Base-by-base conservation (phyloP, 2,888 invertebrate species). In the Anodontia alba region DNA sequence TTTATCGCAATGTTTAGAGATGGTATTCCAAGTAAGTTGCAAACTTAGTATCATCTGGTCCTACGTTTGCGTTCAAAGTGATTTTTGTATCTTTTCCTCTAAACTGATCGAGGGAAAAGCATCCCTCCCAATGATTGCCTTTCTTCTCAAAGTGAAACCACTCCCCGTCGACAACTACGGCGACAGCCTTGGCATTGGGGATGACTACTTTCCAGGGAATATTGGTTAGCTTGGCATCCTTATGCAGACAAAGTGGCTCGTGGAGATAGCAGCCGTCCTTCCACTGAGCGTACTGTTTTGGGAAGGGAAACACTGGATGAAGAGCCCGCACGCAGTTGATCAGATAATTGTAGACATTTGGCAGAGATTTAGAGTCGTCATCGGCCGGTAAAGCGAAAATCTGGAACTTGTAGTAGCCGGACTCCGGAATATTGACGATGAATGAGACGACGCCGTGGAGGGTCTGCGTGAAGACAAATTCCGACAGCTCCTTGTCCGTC, bases 221-320 rank as follows among this genome's bases (percentile, higher is more conserved):
- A 73, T 86, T 87, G 31, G 80, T 72, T 26, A 93, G 80, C 26
- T 86, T 83, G 42, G 74, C 73, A n/a, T 93, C 92, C 29, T 90
- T 86, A 80, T 88, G 84, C 3, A 91, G 83, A 23, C 84, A 84
- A 5, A 90, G 78, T 0, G 94, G 94, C 72, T 90, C 91, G 73
- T 87, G 86, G 46, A 94, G 89, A 84, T 86, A 93, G 77, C 94
- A 94, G 7, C 94, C 94, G 38, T 94, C 94, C 81, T 94, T 94
- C 94, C 94, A 94, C 79, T 94, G 94, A 49, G 93, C 93, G 74
- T 93, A 94, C 88, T 94, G 94, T 86, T 94, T 93, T 29, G 94
- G 94, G 90, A 90, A 94, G 33, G 93, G 91, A 46, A 88, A 81
- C 43, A 89, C 88, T 26, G 88, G 78, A 68, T 90, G 89, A 31